Conservation (phyloP, 2,797 vertebrate genomes). For the Ispidina picta region DNA sequence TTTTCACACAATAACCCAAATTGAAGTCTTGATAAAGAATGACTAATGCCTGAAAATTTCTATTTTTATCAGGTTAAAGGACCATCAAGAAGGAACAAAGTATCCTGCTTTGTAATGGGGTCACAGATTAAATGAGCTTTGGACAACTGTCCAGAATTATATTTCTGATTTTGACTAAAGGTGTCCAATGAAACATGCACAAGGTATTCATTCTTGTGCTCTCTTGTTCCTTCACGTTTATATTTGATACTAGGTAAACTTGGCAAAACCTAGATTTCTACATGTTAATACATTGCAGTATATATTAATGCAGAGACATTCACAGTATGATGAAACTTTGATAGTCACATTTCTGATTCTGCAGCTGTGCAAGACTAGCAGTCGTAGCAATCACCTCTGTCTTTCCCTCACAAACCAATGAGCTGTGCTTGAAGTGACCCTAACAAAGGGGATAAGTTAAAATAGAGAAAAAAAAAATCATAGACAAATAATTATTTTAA, state of each 20-base stretch:
- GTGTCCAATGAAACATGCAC: fast-evolving
- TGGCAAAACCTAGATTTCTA: not conserved
- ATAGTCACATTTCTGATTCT: not conserved
- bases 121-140: not conserved
- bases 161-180: not conserved
- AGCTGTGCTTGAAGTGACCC: not conserved
- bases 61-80: not conserved
- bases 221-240: not conserved
- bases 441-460: constrained; percentile 15
- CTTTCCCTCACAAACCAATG: not conserved
- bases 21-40: not conserved
- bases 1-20: not conserved
- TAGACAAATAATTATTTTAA: not conserved
- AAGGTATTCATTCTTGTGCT: not conserved
- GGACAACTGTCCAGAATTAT: not conserved
- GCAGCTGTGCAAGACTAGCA: not conserved
- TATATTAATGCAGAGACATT: not conserved
- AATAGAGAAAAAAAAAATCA: not conserved
- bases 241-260: not conserved
- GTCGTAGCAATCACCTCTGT: not conserved
- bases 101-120: no score
- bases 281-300: not conserved
- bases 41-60: not conserved
- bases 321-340: not conserved
- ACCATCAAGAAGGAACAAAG: not conserved